Evolutionary conservation across 1,140 invertebrate species (phyloP).

Genomic region (Colletes latitarsis): DNA sequence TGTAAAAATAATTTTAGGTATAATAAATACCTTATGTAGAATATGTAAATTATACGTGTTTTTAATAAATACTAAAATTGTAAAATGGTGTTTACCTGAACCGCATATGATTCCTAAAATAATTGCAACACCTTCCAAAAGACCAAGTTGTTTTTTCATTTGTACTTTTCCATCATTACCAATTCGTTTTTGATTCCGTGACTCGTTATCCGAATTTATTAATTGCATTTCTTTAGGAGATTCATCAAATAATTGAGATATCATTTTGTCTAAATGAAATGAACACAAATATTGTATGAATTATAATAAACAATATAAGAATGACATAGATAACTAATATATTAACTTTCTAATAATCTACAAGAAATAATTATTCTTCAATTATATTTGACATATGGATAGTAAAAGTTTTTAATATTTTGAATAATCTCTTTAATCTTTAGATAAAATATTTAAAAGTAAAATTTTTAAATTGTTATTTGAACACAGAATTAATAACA

Average conservation of each 20-base stretch:
- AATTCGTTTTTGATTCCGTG: neutral
- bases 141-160: conserved; percentile 92
- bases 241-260: conserved; percentile 41
- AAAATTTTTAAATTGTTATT: neutral
- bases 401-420: neutral
- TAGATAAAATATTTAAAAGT: neutral
- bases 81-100: conserved; percentile 81
- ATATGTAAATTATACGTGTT: too few species aligned
- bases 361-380: neutral
- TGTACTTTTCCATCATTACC: conserved; percentile 78
- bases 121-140: conserved; percentile 95
- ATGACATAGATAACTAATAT: neutral
- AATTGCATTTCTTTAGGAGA: conserved; percentile 35
- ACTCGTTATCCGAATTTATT: conserved; percentile 47
- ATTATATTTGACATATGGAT: too few species aligned
- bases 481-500: neutral
- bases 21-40: too few species aligned
- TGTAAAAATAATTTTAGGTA: too few species aligned
- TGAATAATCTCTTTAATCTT: too few species aligned
- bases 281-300: neutral
- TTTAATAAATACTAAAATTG: neutral
- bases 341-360: neutral
- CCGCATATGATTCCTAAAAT: conserved; percentile 97
- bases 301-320: neutral
- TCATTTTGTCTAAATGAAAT: conserved; percentile 41